phyloP scores from a whole-genome alignment of 1,140 invertebrate genomes.

The Caenorhabditis remanei region DNA sequence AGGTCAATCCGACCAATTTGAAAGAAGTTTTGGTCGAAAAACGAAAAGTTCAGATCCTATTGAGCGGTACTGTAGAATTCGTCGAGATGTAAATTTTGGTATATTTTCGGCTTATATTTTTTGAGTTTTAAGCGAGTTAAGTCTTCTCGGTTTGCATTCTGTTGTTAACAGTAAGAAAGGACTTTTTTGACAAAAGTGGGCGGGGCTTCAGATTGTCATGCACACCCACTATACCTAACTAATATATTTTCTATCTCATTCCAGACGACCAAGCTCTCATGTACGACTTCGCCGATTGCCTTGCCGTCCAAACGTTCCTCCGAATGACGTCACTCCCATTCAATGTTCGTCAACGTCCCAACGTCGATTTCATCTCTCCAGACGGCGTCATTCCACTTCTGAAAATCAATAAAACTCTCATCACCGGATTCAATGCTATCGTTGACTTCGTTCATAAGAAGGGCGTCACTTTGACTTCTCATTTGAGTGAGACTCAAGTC shows the following conservation, averaged over 20 bases:
- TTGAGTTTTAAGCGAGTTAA: no score
- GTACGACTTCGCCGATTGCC: constrained; percentile 74
- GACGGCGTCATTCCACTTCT: constrained; percentile 91
- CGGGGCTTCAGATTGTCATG: neutral
- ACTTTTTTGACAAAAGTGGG: neutral
- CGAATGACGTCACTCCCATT: constrained; percentile 91
- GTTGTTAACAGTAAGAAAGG: no score
- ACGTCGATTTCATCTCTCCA: constrained; percentile 96
- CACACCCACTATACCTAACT: neutral
- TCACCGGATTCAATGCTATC: constrained; percentile 91
- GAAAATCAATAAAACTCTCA: constrained; percentile 87
- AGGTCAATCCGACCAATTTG: no score
- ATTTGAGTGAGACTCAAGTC: constrained; percentile 84
- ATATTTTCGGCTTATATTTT: no score
- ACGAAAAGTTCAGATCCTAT: no score
- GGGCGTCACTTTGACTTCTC: constrained; percentile 81
- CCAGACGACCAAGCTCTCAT: constrained; percentile 75
- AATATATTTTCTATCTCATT: neutral
- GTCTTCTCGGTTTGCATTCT: no score
- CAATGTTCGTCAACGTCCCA: constrained; percentile 83
- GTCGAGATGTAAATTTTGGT: no score
- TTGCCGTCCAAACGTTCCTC: constrained; percentile 83
- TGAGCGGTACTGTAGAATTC: no score
- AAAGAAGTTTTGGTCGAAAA: no score
- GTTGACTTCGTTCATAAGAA: constrained; percentile 89